These are phyloP conservation scores for Eulacestoma nigropectus DNA, from an alignment of 2,113 vertebrate species.

Conservation along the genomic window DNA sequence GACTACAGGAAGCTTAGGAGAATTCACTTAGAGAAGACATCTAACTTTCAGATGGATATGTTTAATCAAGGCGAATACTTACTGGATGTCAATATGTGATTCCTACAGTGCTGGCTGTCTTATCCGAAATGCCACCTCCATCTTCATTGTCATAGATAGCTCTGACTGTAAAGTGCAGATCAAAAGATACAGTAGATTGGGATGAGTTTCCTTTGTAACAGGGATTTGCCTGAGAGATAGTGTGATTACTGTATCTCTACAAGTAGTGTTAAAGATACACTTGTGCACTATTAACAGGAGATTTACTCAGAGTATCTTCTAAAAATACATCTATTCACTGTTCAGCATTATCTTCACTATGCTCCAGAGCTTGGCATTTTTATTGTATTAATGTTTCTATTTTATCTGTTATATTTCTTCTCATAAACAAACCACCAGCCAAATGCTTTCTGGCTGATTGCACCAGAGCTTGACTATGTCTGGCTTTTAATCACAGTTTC, in stretches of 20 bases:
- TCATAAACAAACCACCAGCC: background rate
- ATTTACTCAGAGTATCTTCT: background rate
- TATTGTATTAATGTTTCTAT: background rate
- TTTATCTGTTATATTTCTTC: background rate
- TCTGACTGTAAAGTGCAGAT: background rate
- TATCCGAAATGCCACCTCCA: background rate
- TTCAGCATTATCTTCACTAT: background rate
- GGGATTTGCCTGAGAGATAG: background rate
- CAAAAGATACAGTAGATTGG: background rate
- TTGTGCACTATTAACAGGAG: background rate
- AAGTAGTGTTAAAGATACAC: background rate
- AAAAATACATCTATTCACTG: background rate
- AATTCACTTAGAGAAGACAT: background rate
- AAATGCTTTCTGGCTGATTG: conserved; percentile 19
- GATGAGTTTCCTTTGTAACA: background rate
- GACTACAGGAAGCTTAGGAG: background rate
- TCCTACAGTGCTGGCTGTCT: background rate
- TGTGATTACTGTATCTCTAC: background rate
- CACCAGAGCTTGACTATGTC: background rate
- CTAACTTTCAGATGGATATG: background rate
- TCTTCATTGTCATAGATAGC: background rate
- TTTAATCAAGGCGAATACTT: background rate
- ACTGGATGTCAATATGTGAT: background rate
- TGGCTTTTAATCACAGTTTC: background rate
- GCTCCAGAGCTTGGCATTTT: background rate